Conservation (phyloP, 1,140 invertebrate species). For the Eriocheir sinensis region DNA sequence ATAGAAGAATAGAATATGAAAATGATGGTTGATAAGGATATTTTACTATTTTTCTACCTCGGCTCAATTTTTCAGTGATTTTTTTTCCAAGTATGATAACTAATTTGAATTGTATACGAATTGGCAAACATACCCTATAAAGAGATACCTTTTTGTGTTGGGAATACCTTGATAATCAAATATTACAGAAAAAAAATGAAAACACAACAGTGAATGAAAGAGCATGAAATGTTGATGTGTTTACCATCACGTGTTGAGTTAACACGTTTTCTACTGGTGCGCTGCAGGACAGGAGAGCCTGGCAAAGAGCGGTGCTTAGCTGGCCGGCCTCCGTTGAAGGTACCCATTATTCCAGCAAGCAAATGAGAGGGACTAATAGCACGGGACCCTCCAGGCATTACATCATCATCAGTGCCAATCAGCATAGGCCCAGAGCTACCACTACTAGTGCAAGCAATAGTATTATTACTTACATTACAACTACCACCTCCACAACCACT, state of each 20-base stretch:
- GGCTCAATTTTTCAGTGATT: too few species aligned
- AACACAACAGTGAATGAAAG: not conserved
- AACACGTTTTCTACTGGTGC: constrained; percentile 72
- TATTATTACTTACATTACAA: constrained; percentile 48
- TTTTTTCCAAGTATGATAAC: too few species aligned
- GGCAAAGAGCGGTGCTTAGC: constrained; percentile 73
- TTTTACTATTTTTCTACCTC: too few species aligned
- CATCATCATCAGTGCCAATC: constrained; percentile 57
- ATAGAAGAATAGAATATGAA: too few species aligned
- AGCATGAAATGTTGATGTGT: constrained; percentile 39
- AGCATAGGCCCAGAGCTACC: constrained; percentile 31
- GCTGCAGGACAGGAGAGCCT: constrained; percentile 73
- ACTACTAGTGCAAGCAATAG: constrained; percentile 43
- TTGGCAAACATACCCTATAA: too few species aligned
- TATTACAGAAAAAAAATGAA: not conserved
- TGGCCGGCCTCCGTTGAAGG: constrained; percentile 69
- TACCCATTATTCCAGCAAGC: constrained; percentile 74
- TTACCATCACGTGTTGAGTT: constrained; percentile 75
- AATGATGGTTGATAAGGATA: too few species aligned
- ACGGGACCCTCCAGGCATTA: constrained; percentile 64
- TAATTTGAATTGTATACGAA: too few species aligned
- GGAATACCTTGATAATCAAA: not conserved
- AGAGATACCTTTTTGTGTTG: not conserved
- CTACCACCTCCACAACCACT: constrained; percentile 58
- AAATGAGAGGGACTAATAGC: constrained; percentile 72